These are phyloP conservation scores for Acipenser oxyrinchus DNA, from an alignment of 2,797 vertebrate species.

Conservation along the genomic window DNA sequence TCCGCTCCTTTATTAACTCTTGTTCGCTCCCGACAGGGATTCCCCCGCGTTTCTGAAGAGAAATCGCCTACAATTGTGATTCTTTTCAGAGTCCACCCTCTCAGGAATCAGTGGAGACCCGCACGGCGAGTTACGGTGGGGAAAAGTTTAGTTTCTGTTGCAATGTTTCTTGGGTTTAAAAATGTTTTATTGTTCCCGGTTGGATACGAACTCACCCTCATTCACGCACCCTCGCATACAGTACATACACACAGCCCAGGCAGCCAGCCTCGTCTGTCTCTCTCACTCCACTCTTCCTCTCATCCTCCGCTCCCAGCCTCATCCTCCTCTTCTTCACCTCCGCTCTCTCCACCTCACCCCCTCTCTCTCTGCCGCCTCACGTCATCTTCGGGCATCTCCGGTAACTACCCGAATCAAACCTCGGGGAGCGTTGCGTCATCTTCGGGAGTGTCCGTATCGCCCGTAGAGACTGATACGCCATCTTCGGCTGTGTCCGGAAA, in stretches of 20 bases:
- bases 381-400: constrained; percentile 52
- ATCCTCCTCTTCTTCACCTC: constrained; percentile 60
- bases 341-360: constrained; percentile 9
- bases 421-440: too few relatives aligned
- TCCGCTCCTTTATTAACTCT: constrained; percentile 25
- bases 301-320: constrained; percentile 44
- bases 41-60: not conserved
- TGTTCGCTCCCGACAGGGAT: constrained; percentile 29
- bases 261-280: constrained; percentile 46
- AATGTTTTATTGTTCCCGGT: constrained; percentile 41
- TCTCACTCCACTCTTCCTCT: constrained; percentile 71
- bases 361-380: constrained; percentile 35
- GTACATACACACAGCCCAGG: constrained; percentile 28
- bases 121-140: constrained; percentile 53
- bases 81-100: not conserved
- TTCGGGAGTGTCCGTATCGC: too few relatives aligned
- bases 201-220: constrained; percentile 41
- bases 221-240: constrained; percentile 39
- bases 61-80: too few relatives aligned
- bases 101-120: constrained; percentile 60
- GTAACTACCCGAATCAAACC: too few relatives aligned
- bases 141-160: constrained; percentile 59
- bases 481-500: too few relatives aligned
- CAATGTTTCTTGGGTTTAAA: constrained; percentile 37
- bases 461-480: too few relatives aligned